Base-by-base conservation (phyloP, 2,888 invertebrate species). In the Stenchaetothrips biformis region DNA sequence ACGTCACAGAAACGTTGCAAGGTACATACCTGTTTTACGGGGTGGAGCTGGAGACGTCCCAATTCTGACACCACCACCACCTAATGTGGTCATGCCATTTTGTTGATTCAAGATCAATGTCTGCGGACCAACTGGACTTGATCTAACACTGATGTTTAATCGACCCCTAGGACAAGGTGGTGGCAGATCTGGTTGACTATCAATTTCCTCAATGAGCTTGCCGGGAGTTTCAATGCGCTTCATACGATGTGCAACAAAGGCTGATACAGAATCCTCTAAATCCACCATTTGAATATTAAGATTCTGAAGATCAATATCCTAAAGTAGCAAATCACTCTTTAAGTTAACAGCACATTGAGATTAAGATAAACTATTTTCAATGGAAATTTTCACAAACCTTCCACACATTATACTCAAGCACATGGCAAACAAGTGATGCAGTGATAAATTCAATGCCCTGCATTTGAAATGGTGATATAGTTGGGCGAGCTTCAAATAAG, bases 401-500 rank as follows among this genome's bases (percentile, higher is more conserved):
- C 84, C 93, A 91, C 37, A 93, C 92, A 87, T 94, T 90, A 85
- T 93, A 93, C 83, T 93, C 92, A 83, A 93, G 87, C 78, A 91
- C 90, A 82, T 90, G 90, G 87, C 91, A 92, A 79, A 92, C 92
- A 48, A 94, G 87, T 82, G 94, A 93, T 25, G 95, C 93, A 81
- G 92, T 92, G 83, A 88, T 88, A 85, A 90, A 90, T 78, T 89
- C 88, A 82, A 98, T 91, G 49, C 93, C 92, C 83, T 93, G 91
- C 91, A 95, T 93, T 88, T 94, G 94, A 89, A 98, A 96, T 82
- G 99, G 98, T 79, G 99, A 97, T 80, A 94, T 90, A 77, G 96
- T 97, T 79, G 98, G 97, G 81, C 99, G 91, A 82, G 96, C 94
- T 90, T 99, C 99, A 88, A 98, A 98, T 86, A 98, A 90, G 89